These are phyloP conservation scores for Creontiades dilutus DNA, from an alignment of 2,888 invertebrate species.

Conservation along the genomic window DNA sequence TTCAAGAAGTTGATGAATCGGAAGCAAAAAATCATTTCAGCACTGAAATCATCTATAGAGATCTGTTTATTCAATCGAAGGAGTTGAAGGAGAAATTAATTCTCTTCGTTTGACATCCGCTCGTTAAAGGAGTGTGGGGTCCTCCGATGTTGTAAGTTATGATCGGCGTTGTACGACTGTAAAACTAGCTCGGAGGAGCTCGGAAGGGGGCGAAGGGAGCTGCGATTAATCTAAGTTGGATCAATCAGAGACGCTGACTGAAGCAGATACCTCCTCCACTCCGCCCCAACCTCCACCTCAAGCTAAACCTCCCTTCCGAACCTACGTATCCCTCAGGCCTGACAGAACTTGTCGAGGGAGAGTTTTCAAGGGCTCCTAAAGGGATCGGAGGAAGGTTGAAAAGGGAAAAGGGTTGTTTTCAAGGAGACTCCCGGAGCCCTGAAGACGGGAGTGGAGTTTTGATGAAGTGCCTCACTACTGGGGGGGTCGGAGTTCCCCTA, in stretches of 20 bases:
- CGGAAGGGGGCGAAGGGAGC: neutral
- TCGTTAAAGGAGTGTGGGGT: neutral
- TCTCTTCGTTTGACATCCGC: neutral
- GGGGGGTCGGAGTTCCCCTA: conserved; percentile 11
- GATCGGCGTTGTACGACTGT: conserved; percentile 10
- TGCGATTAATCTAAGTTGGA: conserved; percentile 52
- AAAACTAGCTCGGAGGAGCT: neutral
- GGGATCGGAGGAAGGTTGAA: conserved; percentile 4
- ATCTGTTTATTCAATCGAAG: neutral
- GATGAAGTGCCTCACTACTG: conserved; percentile 37
- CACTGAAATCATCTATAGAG: no score
- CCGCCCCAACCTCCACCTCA: neutral
- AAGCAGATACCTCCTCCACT: conserved; percentile 13
- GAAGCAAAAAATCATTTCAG: no score
- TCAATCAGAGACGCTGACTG: conserved; percentile 52
- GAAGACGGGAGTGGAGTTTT: conserved; percentile 42
- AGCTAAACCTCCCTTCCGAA: no score
- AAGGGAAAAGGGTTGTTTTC: conserved; percentile 43
- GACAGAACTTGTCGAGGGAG: conserved; percentile 38
- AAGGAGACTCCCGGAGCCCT: conserved; percentile 11
- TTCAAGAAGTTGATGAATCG: no score
- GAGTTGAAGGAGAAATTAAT: neutral
- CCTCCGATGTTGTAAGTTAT: neutral
- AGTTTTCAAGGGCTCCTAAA: conserved; percentile 45
- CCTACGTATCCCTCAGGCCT: neutral